Percentiles rank a stretch among this genome's conserved stretches.
Evolutionary conservation across 1,140 invertebrate species (phyloP).

Genomic region (Grapholita molesta): DNA sequence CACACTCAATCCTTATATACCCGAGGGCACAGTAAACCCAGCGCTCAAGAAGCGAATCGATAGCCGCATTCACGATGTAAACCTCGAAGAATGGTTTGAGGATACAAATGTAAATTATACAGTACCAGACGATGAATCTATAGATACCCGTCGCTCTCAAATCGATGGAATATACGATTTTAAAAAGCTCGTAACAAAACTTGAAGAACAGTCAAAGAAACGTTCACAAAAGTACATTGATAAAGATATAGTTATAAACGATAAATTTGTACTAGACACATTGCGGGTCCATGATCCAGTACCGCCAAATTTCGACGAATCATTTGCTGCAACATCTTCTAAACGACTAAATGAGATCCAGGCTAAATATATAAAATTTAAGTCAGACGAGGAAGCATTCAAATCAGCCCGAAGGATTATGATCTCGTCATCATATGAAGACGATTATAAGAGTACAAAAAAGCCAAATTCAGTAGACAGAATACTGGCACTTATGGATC

Average conservation of each 20-base stretch:
- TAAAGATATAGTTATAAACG: not conserved
- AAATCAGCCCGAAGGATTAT: not conserved
- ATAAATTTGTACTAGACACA: not conserved
- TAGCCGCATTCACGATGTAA: not conserved
- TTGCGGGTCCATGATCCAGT: not conserved
- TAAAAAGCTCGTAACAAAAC: not conserved
- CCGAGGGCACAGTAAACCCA: not conserved
- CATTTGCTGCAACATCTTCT: not conserved
- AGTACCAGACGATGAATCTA: not conserved
- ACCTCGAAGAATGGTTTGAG: not conserved
- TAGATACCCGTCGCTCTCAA: not conserved
- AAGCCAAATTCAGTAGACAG: conserved; percentile 3
- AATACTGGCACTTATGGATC: conserved; percentile 32
- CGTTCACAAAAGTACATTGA: not conserved
- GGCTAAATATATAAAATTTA: not conserved
- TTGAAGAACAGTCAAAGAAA: not conserved
- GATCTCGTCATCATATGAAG: no score
- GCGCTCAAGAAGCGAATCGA: not conserved
- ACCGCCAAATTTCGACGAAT: not conserved
- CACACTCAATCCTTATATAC: not conserved
- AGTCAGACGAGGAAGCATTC: not conserved
- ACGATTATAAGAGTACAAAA: not conserved
- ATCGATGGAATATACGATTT: not conserved
- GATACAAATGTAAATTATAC: not conserved
- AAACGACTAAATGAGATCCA: not conserved